Evolutionary conservation across 2,888 invertebrate genomes (phyloP), one percentile per base, ranked within the genome.

Genomic region (Deroplatys truncata): DNA sequence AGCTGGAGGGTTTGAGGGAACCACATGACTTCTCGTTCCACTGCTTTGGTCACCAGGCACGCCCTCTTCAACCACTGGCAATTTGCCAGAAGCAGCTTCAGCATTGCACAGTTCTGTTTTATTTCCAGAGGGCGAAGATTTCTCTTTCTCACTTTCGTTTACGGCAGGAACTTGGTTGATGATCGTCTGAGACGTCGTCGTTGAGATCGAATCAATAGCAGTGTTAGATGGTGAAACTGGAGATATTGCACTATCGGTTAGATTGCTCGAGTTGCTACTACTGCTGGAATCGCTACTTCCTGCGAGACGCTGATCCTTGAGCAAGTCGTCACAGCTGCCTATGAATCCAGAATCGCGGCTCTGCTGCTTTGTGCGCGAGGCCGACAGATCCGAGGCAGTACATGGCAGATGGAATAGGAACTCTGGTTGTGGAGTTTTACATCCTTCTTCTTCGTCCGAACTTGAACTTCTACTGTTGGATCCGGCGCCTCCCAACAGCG

Each of bases 311-410:
- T 89, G 94, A 92, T 96, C 96, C 93, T 97, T 96, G 84, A 98
- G 94, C 90, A 98, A 94, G 93, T 98, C 98, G 92, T 98, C 98
- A 92, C 97, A 97, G 93, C 97, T 98, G 10, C 98, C 98, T 86
- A 98, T 96, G 92, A 98, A 98, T 3, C 98, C 98, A 92, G 98
- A 98, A 93, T 98, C 98, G 90, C 98, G 95, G 92, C 97, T 97
- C 90, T 97, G 97, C 93, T 97, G 97, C 93, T 97, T 97, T 92
- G 96, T 96, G 90, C 96, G 95, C 92, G 92, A 92, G 29, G 91
- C 91, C 28, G 92, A 91, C 16, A 92, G 90, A 25, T 93, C 93
- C 35, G 92, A 91, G 82, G 20, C 91, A 90, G 94, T 93, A 25
- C 56, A 72, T 20, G 56, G 56, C 5, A 72, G 56, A 86, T 94